These are phyloP conservation scores for Onychomys torridus DNA, from an alignment of 2,797 vertebrate genomes.

Conservation along the genomic window DNA sequence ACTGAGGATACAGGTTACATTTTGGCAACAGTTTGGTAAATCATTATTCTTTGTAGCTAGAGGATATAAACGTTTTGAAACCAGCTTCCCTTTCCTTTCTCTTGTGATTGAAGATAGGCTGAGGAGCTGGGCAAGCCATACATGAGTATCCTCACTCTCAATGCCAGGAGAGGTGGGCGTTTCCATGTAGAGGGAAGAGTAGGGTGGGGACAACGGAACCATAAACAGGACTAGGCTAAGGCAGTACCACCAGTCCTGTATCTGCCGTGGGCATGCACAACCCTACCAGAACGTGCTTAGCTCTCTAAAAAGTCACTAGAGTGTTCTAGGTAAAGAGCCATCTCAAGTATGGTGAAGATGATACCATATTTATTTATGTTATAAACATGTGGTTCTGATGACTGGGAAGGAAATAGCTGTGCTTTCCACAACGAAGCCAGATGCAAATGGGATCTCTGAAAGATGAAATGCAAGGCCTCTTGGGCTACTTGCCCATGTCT, in stretches of 20 bases:
- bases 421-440: neutral
- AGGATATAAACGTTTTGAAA: neutral
- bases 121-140: neutral
- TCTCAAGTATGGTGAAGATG: neutral
- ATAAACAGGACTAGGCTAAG: fast-evolving
- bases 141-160: neutral
- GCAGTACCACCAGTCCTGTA: neutral
- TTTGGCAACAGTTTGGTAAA: neutral
- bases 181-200: neutral
- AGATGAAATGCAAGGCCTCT: neutral
- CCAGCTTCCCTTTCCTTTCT: neutral
- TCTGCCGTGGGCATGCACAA: neutral
- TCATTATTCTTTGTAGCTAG: neutral
- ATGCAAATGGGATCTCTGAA: neutral
- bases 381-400: constrained; percentile 7
- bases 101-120: neutral
- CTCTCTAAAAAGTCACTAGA: neutral
- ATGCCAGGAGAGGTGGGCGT: too few relatives aligned
- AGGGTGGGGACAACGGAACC: fast-evolving
- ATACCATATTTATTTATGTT: constrained; percentile 5
- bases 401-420: neutral
- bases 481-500: neutral
- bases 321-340: constrained; percentile 5
- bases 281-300: neutral
- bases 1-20: neutral